Conservation (phyloP, 1,140 invertebrate genomes). For the Drosophila nannoptera region DNA sequence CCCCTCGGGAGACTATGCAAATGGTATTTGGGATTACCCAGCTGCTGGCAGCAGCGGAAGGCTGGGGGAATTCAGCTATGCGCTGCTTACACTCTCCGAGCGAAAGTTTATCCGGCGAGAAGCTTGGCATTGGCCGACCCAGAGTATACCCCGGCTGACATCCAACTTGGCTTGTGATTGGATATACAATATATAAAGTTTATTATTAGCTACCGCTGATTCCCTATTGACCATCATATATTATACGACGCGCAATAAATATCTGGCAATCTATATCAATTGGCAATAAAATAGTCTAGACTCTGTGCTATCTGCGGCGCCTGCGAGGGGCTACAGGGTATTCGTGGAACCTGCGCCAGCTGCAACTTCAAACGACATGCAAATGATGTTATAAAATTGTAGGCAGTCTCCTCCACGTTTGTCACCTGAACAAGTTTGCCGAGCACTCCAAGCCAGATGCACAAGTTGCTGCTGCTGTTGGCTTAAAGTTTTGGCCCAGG, state of each 20-base stretch:
- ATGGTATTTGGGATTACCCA: slow-evolving; percentile 53
- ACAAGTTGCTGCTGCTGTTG: slow-evolving; percentile 20
- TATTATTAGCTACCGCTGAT: too few species aligned
- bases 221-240: too few species aligned
- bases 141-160: too few species aligned
- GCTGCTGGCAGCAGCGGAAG: slow-evolving; percentile 10
- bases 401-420: slow-evolving; percentile 13
- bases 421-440: slow-evolving; percentile 41
- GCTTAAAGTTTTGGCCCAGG: slow-evolving; percentile 31
- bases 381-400: slow-evolving; percentile 64
- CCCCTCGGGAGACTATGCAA: slow-evolving; percentile 52
- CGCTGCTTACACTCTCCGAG: not conserved
- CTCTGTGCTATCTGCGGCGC: too few species aligned
- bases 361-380: slow-evolving; percentile 63
- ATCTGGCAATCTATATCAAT: not conserved
- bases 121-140: too few species aligned
- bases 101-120: not conserved
- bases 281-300: not conserved
- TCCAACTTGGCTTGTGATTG: too few species aligned
- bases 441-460: slow-evolving; percentile 35
- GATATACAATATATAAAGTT: too few species aligned
- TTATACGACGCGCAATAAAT: not conserved
- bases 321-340: not conserved
- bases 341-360: slow-evolving; percentile 40
- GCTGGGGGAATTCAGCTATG: not conserved